Percentiles rank a stretch among this genome's conserved stretches.
Conservation (phyloP, 2,888 invertebrate species). For the Eucera pruinosa region DNA sequence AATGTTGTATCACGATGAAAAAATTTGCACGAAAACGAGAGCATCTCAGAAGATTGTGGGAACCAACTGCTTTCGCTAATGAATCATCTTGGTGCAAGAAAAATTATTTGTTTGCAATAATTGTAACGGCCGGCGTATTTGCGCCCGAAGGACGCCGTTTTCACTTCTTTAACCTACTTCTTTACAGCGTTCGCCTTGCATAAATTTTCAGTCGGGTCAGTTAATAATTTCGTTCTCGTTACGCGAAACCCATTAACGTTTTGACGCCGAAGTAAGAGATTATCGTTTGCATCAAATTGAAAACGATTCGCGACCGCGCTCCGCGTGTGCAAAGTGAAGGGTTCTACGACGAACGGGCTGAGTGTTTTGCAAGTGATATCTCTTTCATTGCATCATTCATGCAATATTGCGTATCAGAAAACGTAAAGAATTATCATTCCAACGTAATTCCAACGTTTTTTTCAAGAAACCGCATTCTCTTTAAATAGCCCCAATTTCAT, state of each 20-base stretch:
- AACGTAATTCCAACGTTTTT: neutral
- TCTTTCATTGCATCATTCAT: slow-evolving; percentile 18
- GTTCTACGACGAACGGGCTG: slow-evolving; percentile 7
- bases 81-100: slow-evolving; percentile 24
- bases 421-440: slow-evolving; percentile 8
- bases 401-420: neutral
- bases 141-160: slow-evolving; percentile 43
- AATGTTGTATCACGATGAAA: neutral
- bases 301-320: slow-evolving; percentile 17
- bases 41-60: neutral
- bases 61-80: slow-evolving; percentile 31
- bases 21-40: neutral
- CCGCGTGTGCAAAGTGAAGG: slow-evolving; percentile 8
- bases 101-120: slow-evolving; percentile 43
- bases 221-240: slow-evolving; percentile 50
- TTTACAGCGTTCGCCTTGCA: slow-evolving; percentile 39
- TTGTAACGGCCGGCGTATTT: slow-evolving; percentile 23
- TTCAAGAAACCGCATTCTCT: neutral
- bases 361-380: slow-evolving; percentile 27
- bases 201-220: slow-evolving; percentile 35
- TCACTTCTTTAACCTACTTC: slow-evolving; percentile 49
- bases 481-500: neutral
- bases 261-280: slow-evolving; percentile 39
- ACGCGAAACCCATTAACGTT: slow-evolving; percentile 43
- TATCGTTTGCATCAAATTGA: slow-evolving; percentile 41